Evolutionary conservation across 2,113 vertebrate species (phyloP).

Genomic region (Nothoprocta perdicaria): DNA sequence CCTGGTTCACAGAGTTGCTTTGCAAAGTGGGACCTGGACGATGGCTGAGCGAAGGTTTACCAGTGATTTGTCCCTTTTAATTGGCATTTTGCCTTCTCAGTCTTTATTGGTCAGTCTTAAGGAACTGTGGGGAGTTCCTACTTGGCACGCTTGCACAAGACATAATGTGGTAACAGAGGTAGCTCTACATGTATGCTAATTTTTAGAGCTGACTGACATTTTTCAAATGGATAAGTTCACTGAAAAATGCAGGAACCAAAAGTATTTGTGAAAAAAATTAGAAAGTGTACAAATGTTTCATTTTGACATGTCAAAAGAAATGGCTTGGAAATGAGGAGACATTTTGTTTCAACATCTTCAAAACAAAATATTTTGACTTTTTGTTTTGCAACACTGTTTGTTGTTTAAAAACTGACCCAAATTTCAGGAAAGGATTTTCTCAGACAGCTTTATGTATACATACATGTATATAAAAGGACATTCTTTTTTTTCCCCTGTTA

Average conservation of each 20-base stretch:
- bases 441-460: background rate
- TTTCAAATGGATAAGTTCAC: conserved; percentile 51
- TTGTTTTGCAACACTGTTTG: conserved; percentile 54
- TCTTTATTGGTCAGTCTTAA: conserved; percentile 53
- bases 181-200: conserved; percentile 65
- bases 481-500: background rate
- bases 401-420: conserved; percentile 54
- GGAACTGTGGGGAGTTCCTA: conserved; percentile 7
- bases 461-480: background rate
- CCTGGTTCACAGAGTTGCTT: fast-evolving
- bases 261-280: conserved; percentile 57
- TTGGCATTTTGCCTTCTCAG: background rate
- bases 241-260: conserved; percentile 66
- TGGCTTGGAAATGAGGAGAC: background rate
- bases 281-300: conserved; percentile 64
- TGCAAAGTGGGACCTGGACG: background rate
- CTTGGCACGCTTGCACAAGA: conserved; percentile 46
- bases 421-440: conserved; percentile 27
- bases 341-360: conserved; percentile 29
- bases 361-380: conserved; percentile 72
- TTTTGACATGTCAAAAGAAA: conserved; percentile 52
- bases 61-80: background rate
- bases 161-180: conserved; percentile 62
- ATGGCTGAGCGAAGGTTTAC: background rate
- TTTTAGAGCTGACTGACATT: conserved; percentile 66